These are phyloP conservation scores for Sinelater perroti DNA, from an alignment of 2,888 invertebrate species.

Conservation along the genomic window DNA sequence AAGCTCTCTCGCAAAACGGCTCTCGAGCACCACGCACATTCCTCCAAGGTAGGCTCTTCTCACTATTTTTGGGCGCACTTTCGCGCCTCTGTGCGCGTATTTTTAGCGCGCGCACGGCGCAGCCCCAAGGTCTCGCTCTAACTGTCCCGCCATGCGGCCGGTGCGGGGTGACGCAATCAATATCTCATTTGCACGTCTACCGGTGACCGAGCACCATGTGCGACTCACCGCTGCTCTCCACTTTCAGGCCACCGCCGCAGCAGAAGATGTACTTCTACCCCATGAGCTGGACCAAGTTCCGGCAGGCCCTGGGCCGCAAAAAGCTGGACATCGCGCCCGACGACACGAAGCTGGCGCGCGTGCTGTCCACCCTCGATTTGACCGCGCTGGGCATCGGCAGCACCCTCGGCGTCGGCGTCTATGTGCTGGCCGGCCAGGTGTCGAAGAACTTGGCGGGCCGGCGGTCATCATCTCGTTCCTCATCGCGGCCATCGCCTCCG, in stretches of 20 bases:
- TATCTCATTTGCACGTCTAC: constrained; percentile 1
- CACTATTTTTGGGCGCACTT: neutral
- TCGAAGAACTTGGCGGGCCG: constrained; percentile 85
- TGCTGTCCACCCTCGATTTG: constrained; percentile 82
- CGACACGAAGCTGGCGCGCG: constrained; percentile 70
- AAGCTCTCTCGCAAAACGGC: too few species aligned
- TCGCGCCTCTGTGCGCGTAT: neutral
- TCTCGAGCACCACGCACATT: too few species aligned
- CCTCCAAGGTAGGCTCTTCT: neutral
- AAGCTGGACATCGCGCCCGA: constrained; percentile 59
- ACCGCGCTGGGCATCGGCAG: constrained; percentile 85
- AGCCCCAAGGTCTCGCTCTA: constrained; percentile 19
- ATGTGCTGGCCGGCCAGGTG: constrained; percentile 87
- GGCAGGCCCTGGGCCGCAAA: constrained; percentile 56
- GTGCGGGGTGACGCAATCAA: constrained; percentile 13
- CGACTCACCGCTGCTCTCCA: constrained; percentile 16
- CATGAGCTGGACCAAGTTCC: constrained; percentile 46
- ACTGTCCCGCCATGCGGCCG: constrained; percentile 15
- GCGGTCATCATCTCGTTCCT: constrained; percentile 87
- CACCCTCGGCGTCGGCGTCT: constrained; percentile 89
- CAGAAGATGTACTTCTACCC: constrained; percentile 37
- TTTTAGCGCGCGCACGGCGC: neutral
- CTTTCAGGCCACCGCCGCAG: neutral
- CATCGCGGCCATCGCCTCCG: constrained; percentile 89
- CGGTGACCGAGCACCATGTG: constrained; percentile 13